Percentiles rank a stretch among this genome's conserved stretches.
phyloP scores from a whole-genome alignment of 2,888 invertebrate genomes.

The Eustalomyia histrio region DNA sequence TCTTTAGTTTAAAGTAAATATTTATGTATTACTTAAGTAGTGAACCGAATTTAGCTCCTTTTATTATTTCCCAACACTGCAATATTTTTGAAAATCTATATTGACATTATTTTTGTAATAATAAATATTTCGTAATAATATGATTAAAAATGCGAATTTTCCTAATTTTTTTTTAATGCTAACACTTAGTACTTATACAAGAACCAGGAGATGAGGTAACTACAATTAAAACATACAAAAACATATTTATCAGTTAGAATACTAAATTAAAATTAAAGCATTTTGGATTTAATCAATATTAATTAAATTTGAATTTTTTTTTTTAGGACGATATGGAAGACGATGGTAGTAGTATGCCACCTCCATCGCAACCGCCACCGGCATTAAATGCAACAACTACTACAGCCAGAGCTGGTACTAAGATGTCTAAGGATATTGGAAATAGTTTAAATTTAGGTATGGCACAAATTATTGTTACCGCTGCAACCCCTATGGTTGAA shows the following conservation, averaged over 20 bases:
- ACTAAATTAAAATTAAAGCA: no score
- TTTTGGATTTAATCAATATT: not conserved
- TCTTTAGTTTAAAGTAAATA: no score
- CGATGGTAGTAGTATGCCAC: slow-evolving; percentile 72
- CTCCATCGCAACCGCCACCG: slow-evolving; percentile 75
- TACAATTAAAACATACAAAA: slow-evolving; percentile 6
- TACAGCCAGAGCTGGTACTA: slow-evolving; percentile 44
- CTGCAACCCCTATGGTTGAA: slow-evolving; percentile 95
- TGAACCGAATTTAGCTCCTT: not conserved
- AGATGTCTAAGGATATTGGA: slow-evolving; percentile 66
- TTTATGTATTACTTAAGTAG: not conserved
- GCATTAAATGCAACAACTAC: slow-evolving; percentile 57
- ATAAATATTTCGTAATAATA: slow-evolving; percentile 22
- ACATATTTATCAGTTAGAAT: no score
- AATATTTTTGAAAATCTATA: slow-evolving; percentile 22
- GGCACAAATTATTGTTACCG: slow-evolving; percentile 95
- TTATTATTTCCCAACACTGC: slow-evolving; percentile 30
- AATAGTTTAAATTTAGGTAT: slow-evolving; percentile 88
- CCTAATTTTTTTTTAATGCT: slow-evolving; percentile 70
- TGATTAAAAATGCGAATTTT: slow-evolving; percentile 33
- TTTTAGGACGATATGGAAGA: slow-evolving; percentile 76
- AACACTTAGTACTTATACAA: slow-evolving; percentile 76
- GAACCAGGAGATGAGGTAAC: slow-evolving; percentile 78
- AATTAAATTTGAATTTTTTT: not conserved
- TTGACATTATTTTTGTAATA: slow-evolving; percentile 5